These are phyloP conservation scores for Gryon sp. DNA, from an alignment of 1,140 invertebrate species.

Conservation along the genomic window DNA sequence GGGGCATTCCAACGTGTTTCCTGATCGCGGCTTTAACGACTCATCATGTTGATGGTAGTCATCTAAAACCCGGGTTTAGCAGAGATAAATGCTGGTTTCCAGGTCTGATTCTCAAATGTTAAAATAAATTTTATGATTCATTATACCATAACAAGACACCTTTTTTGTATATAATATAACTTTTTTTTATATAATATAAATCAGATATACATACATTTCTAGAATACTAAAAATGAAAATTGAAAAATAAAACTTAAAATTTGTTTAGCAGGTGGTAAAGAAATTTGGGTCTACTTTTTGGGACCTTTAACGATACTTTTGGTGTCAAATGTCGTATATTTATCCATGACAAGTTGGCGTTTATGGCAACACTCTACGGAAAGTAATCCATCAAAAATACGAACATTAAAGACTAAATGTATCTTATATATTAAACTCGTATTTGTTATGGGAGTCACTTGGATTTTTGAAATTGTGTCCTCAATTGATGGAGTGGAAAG, in stretches of 20 bases:
- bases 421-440: constrained; percentile 84
- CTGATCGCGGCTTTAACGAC: constrained; percentile 78
- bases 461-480: constrained; percentile 85
- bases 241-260: no score
- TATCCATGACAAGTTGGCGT: constrained; percentile 79
- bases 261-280: constrained; percentile 76
- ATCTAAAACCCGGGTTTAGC: constrained; percentile 82
- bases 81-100: constrained; percentile 82
- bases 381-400: constrained; percentile 79
- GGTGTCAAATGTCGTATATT: constrained; percentile 81
- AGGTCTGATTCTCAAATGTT: constrained; percentile 74
- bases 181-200: background rate
- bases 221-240: no score
- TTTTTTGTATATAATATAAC: background rate
- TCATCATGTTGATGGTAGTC: constrained; percentile 79
- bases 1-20: constrained; percentile 80
- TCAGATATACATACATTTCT: no score
- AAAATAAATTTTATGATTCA: constrained; percentile 40
- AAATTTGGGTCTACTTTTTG: constrained; percentile 84
- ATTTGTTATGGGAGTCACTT: constrained; percentile 86
- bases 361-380: constrained; percentile 80
- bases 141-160: background rate
- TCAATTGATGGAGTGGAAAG: constrained; percentile 55
- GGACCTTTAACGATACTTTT: constrained; percentile 82
- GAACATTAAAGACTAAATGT: constrained; percentile 82